Conservation (phyloP, 2,113 vertebrate genomes). For the Ctenomys sociabilis region DNA sequence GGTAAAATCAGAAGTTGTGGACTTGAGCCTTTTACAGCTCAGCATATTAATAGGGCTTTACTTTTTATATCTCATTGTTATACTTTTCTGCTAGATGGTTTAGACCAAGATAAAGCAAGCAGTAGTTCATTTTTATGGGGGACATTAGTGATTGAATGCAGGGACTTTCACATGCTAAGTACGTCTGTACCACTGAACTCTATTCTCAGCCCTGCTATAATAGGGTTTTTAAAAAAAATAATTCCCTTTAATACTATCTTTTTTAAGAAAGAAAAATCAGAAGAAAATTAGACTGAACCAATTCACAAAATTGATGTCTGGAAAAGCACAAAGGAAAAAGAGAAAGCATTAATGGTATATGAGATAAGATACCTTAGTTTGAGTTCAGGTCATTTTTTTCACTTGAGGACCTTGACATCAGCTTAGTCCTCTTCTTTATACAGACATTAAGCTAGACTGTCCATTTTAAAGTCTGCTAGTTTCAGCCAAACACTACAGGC, state of each 20-base stretch:
- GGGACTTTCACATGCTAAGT: not conserved
- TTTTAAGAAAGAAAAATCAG: not conserved
- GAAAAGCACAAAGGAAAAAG: not conserved
- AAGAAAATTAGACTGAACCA: not conserved
- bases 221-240: not conserved
- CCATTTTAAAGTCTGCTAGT: conserved; percentile 17
- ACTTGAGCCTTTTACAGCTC: too few species aligned
- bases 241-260: not conserved
- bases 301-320: not conserved
- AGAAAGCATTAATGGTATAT: not conserved
- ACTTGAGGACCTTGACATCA: conserved; percentile 18
- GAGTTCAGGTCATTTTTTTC: conserved; percentile 43
- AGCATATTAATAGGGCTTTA: too few species aligned
- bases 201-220: not conserved
- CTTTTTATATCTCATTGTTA: too few species aligned
- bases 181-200: not conserved
- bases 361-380: not conserved
- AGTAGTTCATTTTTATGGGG: not conserved
- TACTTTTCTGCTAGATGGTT: too few species aligned
- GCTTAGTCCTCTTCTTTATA: conserved; percentile 38
- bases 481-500: conserved; percentile 43
- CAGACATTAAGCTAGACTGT: not conserved
- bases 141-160: not conserved
- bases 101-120: too few species aligned
- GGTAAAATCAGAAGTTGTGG: too few species aligned